Base-by-base conservation (phyloP, 2,113 vertebrate species). In the Ploceus nigricollis region DNA sequence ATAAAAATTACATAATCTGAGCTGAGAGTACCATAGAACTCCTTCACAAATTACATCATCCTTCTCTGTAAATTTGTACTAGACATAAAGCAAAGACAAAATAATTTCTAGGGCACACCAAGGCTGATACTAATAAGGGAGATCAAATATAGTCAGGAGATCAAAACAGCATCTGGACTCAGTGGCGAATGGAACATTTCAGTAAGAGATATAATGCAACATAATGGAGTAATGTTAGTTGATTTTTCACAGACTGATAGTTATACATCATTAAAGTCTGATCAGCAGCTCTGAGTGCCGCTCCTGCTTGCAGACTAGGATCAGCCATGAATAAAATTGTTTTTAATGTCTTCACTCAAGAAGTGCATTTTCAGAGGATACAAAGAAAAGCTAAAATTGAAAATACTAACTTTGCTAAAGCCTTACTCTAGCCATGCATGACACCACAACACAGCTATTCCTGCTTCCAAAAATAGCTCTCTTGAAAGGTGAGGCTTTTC, bases 131-230 rank as follows among this genome's bases (percentile, higher is more conserved):
- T 68, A 68, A 68, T 37, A 37, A 68, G 25, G 30, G 48, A 89
- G n/a, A 80, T 80, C 66, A 94, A 93, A 85, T 50, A 85, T 58
- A 66, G 58, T 57, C 72, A 89, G 64, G 28, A 85, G 77, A 82
- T 42, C n/a, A 89, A 89, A 94, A 53, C 48, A 87, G 45, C 84
- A 90, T 87, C 87, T 96, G 94, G 73, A 61, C 39, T 87, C 33
- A 35, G 75, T 80, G 24, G 11, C 63, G 93, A 93, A 93, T 90
- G 82, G 78, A 93, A 96, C 50, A 88, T 85, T 87, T 95, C 58
- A 47, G 40, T 50, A 45, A 42, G 50, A 79, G 48, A 37, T 91
- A 70, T 9, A 96, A 78, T 17, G 48, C 48, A 87, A 30, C 33
- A 85, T 82, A 77, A 84, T 63, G 60, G 66, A 86, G 65, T 89